Evolutionary conservation across 2,797 vertebrate genomes (phyloP), one percentile per base, ranked within the genome.

Genomic region (Ctenochaetus hawaiiensis): DNA sequence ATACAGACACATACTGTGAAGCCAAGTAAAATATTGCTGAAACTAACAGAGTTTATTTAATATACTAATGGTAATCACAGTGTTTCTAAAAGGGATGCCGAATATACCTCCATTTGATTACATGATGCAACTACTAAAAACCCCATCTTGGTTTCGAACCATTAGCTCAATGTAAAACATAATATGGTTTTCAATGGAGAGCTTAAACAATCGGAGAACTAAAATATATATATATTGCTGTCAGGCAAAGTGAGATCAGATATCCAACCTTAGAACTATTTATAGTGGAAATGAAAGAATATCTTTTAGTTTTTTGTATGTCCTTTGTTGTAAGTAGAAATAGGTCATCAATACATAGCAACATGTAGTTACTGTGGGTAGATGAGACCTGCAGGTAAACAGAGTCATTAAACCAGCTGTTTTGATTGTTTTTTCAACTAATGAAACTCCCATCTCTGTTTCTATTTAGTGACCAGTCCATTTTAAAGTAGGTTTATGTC

Each of bases 31-130:
- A 51, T 30, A 51, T 57, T 13, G 2, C 5, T 60, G 13, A 53
- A 72, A 34, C 69, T 8, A n/a, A 71, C 57, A n/a, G 2, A 37
- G 30, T 64, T 65, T 52, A 22, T 52, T 61, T 61, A 26, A 17
- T 22, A 34, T 26, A 14, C 22, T 16, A 8, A 23, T 26, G 1
- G 23, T 14, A 23, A 53, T 53, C 12, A 22, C 20, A 30, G 34
- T 8, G 48, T 52, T 52, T 53, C 14, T 52, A 14, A 51, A 37
- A 9, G 11, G 5, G 2, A 22, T 16, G 1, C 41, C 20, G 26
- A 11, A 51, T 52, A 62, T 53, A 45, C 45, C 44, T 61, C 5
- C 48, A 53, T 39, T 37, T 63, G n/a, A 52, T 23, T 53, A 39
- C 37, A 39, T 47, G 6, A 44, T 45, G 22, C 18, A 34, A 16